Evolutionary conservation across 2,888 invertebrate species (phyloP), one percentile per base, ranked within the genome.

Genomic region (Xestia ashworthii): DNA sequence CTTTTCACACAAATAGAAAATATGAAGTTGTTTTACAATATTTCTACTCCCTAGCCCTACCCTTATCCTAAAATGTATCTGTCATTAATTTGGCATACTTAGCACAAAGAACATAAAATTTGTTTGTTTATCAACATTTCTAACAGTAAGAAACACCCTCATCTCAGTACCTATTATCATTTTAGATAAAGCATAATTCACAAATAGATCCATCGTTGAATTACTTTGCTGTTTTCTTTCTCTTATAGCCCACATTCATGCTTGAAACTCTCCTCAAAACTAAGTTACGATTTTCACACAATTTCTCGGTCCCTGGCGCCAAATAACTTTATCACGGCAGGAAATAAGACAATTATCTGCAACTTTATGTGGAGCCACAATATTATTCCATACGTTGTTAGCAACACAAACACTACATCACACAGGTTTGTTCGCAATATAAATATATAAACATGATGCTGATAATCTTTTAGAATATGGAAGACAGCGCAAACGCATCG

Each of bases 391-490:
- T 69, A 70, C 12, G 41, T 64, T 73, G 41, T 64, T 73, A 50
- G 12, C 25, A 55, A 70, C 32, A 62, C 32, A 71, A 58, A 65
- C 25, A 82, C 46, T 46, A 78, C 55, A 75, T 53, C 32, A 44
- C 60, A 46, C 60, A 48, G n/a, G 58, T 73, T 41, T 48, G 48
- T 74, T 71, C 44, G 46, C 46, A 75, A 41, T 67, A 60, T 19
- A 78, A 69, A 44, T 62, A 60, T n/a, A 81, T 62, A 81, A 79
- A 85, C 71, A 77, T 53, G 25, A 50, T 65, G 14, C 74, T 80
- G 84, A 86, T 86, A 86, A 71, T 75, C n/a, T 79, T 68, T 32
- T 71, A 71, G 60, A 84, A 77, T 74, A 77, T 44, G 6, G 55
- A 68, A 22, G 66, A 16, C 50, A 41, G 41, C 25, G 41, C 55